These are phyloP conservation scores for Ahaetulla prasina DNA, from an alignment of 2,113 vertebrate genomes.

Conservation along the genomic window DNA sequence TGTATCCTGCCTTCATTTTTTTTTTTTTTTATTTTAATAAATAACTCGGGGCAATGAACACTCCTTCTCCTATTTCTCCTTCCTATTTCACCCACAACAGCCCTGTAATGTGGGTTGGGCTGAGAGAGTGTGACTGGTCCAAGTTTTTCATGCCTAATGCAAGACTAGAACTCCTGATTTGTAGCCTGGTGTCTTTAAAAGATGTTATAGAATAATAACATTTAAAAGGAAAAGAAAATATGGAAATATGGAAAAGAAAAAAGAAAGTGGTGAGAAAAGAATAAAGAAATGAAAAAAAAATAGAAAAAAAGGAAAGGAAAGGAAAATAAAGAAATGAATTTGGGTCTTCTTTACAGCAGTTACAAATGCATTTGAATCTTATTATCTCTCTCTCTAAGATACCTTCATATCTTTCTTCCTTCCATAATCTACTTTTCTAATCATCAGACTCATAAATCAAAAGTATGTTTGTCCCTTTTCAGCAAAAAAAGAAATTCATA, in stretches of 20 bases:
- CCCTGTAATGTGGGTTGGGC: neutral
- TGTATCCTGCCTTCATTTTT: neutral
- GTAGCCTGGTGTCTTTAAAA: neutral
- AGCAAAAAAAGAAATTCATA: neutral
- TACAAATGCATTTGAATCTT: neutral
- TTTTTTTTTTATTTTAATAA: neutral
- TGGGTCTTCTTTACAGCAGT: neutral
- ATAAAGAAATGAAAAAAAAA: neutral
- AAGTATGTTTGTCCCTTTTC: neutral
- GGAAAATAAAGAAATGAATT: neutral
- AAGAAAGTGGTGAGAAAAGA: neutral
- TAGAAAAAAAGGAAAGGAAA: neutral
- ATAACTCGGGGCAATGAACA: neutral
- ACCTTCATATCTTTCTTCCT: neutral
- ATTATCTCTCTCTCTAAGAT: neutral
- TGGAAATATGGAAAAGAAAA: neutral
- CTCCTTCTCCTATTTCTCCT: neutral
- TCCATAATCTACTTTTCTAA: neutral
- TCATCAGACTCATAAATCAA: neutral
- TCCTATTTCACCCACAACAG: neutral
- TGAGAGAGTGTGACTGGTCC: neutral
- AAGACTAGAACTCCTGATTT: neutral
- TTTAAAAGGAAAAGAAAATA: neutral
- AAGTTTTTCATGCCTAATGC: neutral
- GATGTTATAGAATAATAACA: neutral